phyloP scores from a whole-genome alignment of 2,888 invertebrate genomes.

The Orthonevra nobilis region DNA sequence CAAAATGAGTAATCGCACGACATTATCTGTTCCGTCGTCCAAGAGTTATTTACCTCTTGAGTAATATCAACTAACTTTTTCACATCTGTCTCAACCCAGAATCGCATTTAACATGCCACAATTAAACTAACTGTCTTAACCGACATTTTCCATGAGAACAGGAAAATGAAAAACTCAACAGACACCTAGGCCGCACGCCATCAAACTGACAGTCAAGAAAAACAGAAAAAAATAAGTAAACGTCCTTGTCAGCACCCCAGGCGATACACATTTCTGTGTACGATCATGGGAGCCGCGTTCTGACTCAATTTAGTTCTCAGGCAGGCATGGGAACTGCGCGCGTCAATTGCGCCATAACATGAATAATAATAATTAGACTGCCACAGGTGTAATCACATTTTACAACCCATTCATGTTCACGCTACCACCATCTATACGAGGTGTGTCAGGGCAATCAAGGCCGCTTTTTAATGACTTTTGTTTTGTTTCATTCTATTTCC shows the following conservation, averaged over 20 bases:
- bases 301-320: constrained; percentile 46
- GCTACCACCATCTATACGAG: constrained; percentile 20
- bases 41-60: constrained; percentile 1
- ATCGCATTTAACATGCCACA: constrained; percentile 34
- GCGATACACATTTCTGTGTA: constrained; percentile 36
- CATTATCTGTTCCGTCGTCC: constrained; percentile 10
- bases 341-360: constrained; percentile 48
- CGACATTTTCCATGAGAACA: constrained; percentile 50
- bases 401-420: constrained; percentile 39
- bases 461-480: constrained; percentile 19
- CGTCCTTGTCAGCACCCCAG: constrained; percentile 63
- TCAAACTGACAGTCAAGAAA: constrained; percentile 13
- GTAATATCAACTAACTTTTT: constrained; percentile 40
- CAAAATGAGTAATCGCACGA: constrained; percentile 34
- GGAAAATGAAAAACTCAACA: constrained; percentile 20
- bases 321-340: constrained; percentile 29
- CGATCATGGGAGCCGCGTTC: constrained; percentile 49
- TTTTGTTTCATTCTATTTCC: constrained; percentile 14
- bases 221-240: too few relatives aligned
- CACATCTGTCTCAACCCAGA: constrained; percentile 46
- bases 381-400: constrained; percentile 26
- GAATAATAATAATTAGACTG: constrained; percentile 53
- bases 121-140: constrained; percentile 44
- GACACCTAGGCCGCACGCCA: constrained; percentile 13
- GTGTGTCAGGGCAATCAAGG: constrained; percentile 45